Evolutionary conservation across 2,888 invertebrate genomes (phyloP), one percentile per base, ranked within the genome.

Genomic region (Cheilosia scutellata): DNA sequence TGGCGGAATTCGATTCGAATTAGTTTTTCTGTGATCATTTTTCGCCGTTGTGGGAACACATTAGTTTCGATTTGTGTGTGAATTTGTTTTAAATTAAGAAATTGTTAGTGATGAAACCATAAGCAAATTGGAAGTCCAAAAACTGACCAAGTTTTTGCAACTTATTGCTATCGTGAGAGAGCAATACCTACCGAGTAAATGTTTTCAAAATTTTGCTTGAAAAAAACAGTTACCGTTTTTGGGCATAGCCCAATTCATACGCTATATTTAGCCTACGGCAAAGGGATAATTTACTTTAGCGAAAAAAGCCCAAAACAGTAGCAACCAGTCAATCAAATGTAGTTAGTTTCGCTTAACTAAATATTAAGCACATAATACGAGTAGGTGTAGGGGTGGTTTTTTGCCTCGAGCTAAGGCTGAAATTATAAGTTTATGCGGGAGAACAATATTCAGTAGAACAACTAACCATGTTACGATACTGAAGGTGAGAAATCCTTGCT

Each of bases 101-200:
- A 80, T 86, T 76, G 42, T 71, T 86, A 86, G 84, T 86, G 84
- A 86, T 86, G 84, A 86, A 86, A 80, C 71, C 84, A 76, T 86
- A 86, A 86, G 76, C 80, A 80, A 76, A 71, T 72, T 76, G 27
- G 62, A 68, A 49, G 20, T 33, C 2, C 31, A 63, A 57, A 77
- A 82, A 82, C 47, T 7, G 2, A 0, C 29, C 5, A 9, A 16
- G 0, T 47, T 62, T 40, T 57, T 63, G 13, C n/a, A 16, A 16
- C 27, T 42, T 51, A 20, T 25, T 13, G 49, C 40, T 33, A 58
- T 58, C 78, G 57, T 65, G 72, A 78, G 78, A 78, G 20, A 57
- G 55, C 33, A 42, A n/a, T 31, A 55, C 11, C 16, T 60, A 53
- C 9, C 16, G 60, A 33, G 37, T n/a, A 29, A 16, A 27, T 49